Conservation (phyloP, 2,797 vertebrate species). For the Sphenodon punctatus region DNA sequence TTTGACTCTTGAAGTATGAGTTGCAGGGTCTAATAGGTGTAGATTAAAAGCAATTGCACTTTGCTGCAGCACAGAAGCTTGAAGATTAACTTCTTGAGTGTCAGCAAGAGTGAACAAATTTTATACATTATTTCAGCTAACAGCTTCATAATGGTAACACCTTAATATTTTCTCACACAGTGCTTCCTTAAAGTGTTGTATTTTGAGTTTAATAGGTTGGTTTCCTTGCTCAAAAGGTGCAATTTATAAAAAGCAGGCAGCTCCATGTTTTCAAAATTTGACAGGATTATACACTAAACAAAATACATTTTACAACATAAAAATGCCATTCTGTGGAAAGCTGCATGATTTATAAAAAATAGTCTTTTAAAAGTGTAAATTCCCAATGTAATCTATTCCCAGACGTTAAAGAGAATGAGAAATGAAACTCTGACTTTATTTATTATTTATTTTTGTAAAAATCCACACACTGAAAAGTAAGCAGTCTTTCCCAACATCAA, state of each 20-base stretch:
- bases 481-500: not conserved
- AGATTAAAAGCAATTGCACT: not conserved
- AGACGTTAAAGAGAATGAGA: not conserved
- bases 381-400: not conserved
- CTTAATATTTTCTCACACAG: not conserved
- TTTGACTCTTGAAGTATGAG: not conserved
- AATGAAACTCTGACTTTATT: not conserved
- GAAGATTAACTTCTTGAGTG: not conserved
- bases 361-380: not conserved
- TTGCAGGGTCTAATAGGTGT: fast-evolving
- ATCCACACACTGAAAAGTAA: no score
- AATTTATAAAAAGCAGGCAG: not conserved
- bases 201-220: not conserved
- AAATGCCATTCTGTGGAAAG: not conserved
- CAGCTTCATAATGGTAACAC: not conserved
- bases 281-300: not conserved
- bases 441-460: no score
- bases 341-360: not conserved
- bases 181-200: not conserved
- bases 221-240: not conserved
- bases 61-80: not conserved
- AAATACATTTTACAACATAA: not conserved
- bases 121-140: not conserved
- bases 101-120: not conserved
- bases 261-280: not conserved